Conservation (phyloP, 1,140 invertebrate species). For the Papilio polytes region DNA sequence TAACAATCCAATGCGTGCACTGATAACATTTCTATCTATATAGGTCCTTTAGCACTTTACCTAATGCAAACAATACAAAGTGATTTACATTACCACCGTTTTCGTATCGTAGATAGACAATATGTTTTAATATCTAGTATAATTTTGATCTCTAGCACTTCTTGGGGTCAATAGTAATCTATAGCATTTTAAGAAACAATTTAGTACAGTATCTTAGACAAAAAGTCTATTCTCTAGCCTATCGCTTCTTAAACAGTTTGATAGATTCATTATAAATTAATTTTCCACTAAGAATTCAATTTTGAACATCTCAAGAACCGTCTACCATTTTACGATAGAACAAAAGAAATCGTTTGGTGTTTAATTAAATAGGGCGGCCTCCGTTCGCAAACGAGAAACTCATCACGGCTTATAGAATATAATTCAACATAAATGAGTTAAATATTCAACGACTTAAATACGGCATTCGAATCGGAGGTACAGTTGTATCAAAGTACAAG, state of each 20-base stretch:
- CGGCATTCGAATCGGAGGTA: constrained; percentile 28
- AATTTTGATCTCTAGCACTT: too few relatives aligned
- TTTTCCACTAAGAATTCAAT: constrained; percentile 17
- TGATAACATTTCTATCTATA: neutral
- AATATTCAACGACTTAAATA: constrained; percentile 37
- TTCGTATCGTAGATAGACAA: neutral
- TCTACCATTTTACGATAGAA: neutral
- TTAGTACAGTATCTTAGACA: neutral
- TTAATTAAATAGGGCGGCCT: constrained; percentile 29
- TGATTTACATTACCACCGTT: neutral
- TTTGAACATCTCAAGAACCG: constrained; percentile 1
- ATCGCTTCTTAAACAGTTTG: neutral
- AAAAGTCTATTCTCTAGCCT: neutral
- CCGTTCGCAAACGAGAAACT: constrained; percentile 26
- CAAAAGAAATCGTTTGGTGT: constrained; percentile 31
- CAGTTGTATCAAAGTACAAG: constrained; percentile 32
- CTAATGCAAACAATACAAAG: neutral
- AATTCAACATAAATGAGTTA: constrained; percentile 30
- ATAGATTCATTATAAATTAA: constrained; percentile 9
- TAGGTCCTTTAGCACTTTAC: neutral
- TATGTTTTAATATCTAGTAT: neutral
- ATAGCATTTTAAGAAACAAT: too few relatives aligned
- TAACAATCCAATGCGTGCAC: neutral
- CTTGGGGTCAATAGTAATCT: too few relatives aligned
- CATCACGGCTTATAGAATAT: constrained; percentile 35